phyloP scores from a whole-genome alignment of 2,888 invertebrate species.

The Hololepta plana region DNA sequence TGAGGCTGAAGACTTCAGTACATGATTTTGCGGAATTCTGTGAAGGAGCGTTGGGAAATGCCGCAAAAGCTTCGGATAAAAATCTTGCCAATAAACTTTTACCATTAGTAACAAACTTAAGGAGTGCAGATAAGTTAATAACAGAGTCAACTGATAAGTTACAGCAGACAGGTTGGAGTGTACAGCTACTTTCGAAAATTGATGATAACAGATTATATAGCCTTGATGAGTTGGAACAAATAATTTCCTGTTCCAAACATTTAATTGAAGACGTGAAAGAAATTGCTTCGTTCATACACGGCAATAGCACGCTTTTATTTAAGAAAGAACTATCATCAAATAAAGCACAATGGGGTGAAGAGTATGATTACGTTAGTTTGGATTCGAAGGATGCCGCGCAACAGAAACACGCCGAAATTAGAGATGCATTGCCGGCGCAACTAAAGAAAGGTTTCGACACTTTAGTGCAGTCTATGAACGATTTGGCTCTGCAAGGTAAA shows the following conservation, averaged over 20 bases:
- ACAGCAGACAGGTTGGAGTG: slow-evolving; percentile 62
- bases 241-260: slow-evolving; percentile 72
- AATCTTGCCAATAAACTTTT: slow-evolving; percentile 46
- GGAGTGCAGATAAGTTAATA: slow-evolving; percentile 63
- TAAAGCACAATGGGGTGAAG: slow-evolving; percentile 53
- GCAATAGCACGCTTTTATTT: slow-evolving; percentile 61
- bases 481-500: slow-evolving; percentile 33
- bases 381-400: slow-evolving; percentile 55
- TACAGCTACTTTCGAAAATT: slow-evolving; percentile 9
- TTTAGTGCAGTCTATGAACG: slow-evolving; percentile 54
- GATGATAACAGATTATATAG: slow-evolving; percentile 32
- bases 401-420: slow-evolving; percentile 52
- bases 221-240: slow-evolving; percentile 73
- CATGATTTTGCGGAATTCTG: slow-evolving; percentile 81
- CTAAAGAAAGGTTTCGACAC: slow-evolving; percentile 59
- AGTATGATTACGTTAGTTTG: slow-evolving; percentile 82
- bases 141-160: slow-evolving; percentile 58
- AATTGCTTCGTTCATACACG: slow-evolving; percentile 80
- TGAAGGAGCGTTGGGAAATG: slow-evolving; percentile 75
- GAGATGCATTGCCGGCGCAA: slow-evolving; percentile 54
- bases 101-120: slow-evolving; percentile 60
- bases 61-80: slow-evolving; percentile 65
- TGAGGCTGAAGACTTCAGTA: slow-evolving; percentile 57
- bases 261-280: slow-evolving; percentile 79
- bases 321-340: slow-evolving; percentile 35